These are phyloP conservation scores for Chamaea fasciata DNA, from an alignment of 2,113 vertebrate genomes.

Conservation along the genomic window DNA sequence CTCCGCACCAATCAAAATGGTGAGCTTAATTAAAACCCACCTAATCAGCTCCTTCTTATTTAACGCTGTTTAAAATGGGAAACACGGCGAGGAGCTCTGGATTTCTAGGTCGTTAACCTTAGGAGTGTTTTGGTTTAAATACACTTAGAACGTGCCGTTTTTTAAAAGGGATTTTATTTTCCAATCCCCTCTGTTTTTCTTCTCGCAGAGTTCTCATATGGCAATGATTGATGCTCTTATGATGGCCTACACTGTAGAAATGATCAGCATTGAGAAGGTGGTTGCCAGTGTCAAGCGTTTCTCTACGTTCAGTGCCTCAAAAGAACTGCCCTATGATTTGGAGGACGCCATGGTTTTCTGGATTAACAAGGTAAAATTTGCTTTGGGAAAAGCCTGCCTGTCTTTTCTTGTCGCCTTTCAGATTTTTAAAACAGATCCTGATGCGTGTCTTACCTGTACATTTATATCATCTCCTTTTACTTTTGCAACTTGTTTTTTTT, in stretches of 20 bases:
- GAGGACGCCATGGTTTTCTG: slow-evolving; percentile 99
- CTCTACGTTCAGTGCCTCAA: slow-evolving; percentile 96
- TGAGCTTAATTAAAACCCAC: slow-evolving; percentile 67
- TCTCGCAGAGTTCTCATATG: slow-evolving; percentile 88
- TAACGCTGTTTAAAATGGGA: not conserved
- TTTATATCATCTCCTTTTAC: not conserved
- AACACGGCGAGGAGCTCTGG: not conserved
- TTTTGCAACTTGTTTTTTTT: not conserved
- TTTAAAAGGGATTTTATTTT: not conserved
- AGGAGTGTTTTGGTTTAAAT: not conserved
- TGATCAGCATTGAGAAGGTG: slow-evolving; percentile 99
- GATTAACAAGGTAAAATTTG: slow-evolving; percentile 91
- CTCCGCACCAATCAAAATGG: slow-evolving; percentile 91
- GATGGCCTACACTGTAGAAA: slow-evolving; percentile 98
- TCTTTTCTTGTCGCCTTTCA: not conserved
- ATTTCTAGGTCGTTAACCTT: slow-evolving; percentile 6
- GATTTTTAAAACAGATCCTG: not conserved
- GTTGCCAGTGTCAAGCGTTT: slow-evolving; percentile 95
- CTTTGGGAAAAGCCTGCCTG: not conserved
- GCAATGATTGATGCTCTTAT: slow-evolving; percentile 97
- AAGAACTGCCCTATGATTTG: slow-evolving; percentile 96
- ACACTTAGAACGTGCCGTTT: not conserved
- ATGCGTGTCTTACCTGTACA: not conserved
- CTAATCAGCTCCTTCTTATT: slow-evolving; percentile 7
- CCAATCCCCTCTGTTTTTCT: not conserved